Conservation (phyloP, 64 coral and sea anemone species). For the Stichodactyla mertensii region DNA sequence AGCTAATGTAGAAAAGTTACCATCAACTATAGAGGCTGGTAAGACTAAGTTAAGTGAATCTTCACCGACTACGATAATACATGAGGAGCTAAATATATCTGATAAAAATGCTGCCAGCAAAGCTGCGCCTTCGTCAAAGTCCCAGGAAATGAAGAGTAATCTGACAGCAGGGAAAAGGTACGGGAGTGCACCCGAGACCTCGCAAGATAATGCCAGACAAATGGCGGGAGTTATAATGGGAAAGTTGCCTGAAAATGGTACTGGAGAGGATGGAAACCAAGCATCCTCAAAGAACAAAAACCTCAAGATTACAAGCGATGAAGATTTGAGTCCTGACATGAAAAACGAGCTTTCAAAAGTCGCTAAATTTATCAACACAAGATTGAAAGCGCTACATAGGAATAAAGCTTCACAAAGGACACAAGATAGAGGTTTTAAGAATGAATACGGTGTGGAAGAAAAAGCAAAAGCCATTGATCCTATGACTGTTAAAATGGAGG, state of each 20-base stretch:
- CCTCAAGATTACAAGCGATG: neutral
- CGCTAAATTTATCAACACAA: conserved; percentile 14
- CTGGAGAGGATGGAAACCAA: neutral
- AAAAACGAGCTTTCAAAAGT: conserved; percentile 16
- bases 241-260: neutral
- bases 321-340: conserved; percentile 6
- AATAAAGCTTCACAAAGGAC: neutral
- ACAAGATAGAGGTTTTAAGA: neutral
- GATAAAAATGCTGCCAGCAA: neutral
- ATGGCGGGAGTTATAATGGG: conserved; percentile 1
- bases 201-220: neutral
- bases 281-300: neutral
- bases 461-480: neutral
- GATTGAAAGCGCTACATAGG: neutral
- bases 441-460: neutral
- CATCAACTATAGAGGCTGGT: neutral
- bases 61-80: neutral
- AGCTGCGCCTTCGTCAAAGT: neutral
- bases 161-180: neutral
- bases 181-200: neutral
- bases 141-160: neutral
- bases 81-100: neutral
- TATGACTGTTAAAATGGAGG: neutral
- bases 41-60: neutral
- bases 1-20: neutral